Conservation (phyloP, 1,140 invertebrate genomes). For the Drosophila oshimai region DNA sequence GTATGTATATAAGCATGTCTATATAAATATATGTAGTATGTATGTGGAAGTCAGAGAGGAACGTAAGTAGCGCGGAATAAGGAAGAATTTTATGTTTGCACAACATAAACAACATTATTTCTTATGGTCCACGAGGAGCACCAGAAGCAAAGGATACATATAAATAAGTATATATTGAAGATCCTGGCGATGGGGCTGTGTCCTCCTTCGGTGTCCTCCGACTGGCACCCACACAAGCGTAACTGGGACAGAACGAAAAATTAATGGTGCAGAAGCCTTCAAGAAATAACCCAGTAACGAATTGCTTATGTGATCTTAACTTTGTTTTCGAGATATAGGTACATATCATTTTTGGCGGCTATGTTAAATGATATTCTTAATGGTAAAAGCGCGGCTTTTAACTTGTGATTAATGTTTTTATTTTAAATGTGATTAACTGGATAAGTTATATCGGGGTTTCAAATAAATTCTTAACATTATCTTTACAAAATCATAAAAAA, state of each 20-base stretch:
- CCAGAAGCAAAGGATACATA: neutral
- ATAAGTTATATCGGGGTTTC: too few species aligned
- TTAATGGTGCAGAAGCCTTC: conserved; percentile 57
- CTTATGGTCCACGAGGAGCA: conserved; percentile 61
- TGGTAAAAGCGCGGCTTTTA: neutral
- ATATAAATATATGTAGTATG: conserved; percentile 18
- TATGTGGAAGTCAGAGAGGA: neutral
- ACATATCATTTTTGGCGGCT: neutral
- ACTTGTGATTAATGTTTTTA: neutral
- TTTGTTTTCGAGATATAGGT: neutral
- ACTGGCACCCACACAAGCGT: conserved; percentile 57
- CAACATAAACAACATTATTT: conserved; percentile 81
- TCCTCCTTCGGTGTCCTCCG: neutral
- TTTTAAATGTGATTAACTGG: neutral
- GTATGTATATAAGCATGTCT: conserved; percentile 11
- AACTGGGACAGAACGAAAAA: conserved; percentile 34
- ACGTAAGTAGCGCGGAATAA: conserved; percentile 44
- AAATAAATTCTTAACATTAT: too few species aligned
- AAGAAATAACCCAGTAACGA: conserved; percentile 7
- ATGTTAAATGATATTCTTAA: conserved; percentile 1
- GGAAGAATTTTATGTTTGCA: conserved; percentile 76
- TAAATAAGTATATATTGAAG: neutral
- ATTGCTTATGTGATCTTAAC: conserved; percentile 9
- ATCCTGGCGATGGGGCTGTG: conserved; percentile 1
- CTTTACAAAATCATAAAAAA: too few species aligned